Evolutionary conservation across 1,140 invertebrate species (phyloP).

Genomic region (Cepaea nemoralis): DNA sequence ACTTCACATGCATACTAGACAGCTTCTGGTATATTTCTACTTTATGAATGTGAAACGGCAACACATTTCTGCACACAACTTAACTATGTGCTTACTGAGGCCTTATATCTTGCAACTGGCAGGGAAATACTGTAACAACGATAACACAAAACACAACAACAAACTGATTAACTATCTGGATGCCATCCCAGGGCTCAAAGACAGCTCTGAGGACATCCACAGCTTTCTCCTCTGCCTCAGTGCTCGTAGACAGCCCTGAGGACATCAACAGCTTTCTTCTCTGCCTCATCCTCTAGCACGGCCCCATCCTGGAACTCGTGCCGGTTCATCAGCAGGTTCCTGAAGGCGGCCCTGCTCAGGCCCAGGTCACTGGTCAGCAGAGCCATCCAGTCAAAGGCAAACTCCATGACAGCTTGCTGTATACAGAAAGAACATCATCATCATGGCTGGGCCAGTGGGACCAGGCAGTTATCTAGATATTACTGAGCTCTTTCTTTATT

Average conservation of each 20-base stretch:
- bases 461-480: too few relatives aligned
- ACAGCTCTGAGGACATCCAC: constrained; percentile 60
- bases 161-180: too few relatives aligned
- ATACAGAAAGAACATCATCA: constrained; percentile 8
- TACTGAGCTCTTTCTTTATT: too few relatives aligned
- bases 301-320: constrained; percentile 69
- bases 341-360: constrained; percentile 63
- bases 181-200: constrained; percentile 59
- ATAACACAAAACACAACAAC: too few relatives aligned
- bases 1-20: too few relatives aligned
- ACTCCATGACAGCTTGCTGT: constrained; percentile 58
- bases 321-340: constrained; percentile 63
- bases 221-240: constrained; percentile 46
- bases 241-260: constrained; percentile 61
- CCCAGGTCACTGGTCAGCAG: constrained; percentile 67
- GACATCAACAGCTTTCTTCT: constrained; percentile 65
- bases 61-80: too few relatives aligned
- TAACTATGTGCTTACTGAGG: too few relatives aligned
- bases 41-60: too few relatives aligned
- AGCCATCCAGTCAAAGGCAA: constrained; percentile 60
- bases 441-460: too few relatives aligned
- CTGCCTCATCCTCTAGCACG: constrained; percentile 64
- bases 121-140: too few relatives aligned
- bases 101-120: too few relatives aligned
- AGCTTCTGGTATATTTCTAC: too few relatives aligned